phyloP scores from a whole-genome alignment of 30 jellyfish, hydroid and myxozoan species.

The Hydractinia symbiolongicarpus region DNA sequence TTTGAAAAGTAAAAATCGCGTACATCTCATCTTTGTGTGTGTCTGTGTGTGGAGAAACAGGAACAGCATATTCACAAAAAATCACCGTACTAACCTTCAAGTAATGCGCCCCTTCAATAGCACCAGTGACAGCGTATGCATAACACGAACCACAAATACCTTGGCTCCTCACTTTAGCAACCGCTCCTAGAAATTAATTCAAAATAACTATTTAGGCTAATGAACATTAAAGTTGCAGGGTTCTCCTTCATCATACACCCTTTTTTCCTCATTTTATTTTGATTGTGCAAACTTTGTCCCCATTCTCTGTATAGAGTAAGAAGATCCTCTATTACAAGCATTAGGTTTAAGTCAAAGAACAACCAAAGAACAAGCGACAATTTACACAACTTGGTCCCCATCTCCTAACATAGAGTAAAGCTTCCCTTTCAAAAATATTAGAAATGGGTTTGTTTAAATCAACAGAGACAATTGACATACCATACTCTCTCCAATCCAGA shows the following conservation, averaged over 20 bases:
- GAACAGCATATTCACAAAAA: no score
- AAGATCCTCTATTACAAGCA: no score
- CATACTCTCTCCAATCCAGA: conserved; percentile 85
- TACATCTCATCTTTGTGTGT: no score
- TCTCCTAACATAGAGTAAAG: no score
- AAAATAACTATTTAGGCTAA: neutral
- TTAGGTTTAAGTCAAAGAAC: no score
- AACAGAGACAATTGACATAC: conserved; percentile 22
- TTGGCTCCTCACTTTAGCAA: conserved; percentile 70
- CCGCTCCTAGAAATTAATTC: conserved; percentile 54
- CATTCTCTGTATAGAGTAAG: neutral
- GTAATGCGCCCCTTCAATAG: conserved; percentile 78
- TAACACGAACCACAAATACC: conserved; percentile 96
- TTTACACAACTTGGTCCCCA: no score
- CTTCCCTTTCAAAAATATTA: no score
- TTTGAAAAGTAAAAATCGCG: no score
- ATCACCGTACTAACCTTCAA: conserved; percentile 46
- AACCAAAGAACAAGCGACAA: no score
- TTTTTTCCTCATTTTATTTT: neutral
- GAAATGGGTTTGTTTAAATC: no score
- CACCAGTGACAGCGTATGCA: conserved; percentile 95
- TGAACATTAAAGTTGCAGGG: neutral
- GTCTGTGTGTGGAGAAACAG: no score
- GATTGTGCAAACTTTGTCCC: neutral
- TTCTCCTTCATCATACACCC: no score